These are phyloP conservation scores for Pogonocichla stellata DNA, from an alignment of 2,113 vertebrate species.

Conservation along the genomic window DNA sequence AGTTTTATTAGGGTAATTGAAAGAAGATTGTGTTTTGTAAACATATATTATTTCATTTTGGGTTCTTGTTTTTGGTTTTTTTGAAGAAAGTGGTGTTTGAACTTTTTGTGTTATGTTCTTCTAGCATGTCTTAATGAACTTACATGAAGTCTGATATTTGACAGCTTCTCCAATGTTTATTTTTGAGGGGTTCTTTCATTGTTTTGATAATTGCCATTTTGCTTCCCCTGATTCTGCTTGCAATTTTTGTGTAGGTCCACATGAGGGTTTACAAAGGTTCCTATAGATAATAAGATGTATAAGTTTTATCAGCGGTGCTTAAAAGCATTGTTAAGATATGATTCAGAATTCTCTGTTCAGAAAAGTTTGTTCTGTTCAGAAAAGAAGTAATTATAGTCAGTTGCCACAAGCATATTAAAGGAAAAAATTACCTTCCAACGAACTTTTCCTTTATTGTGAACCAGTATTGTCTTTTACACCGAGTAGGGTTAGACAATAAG, in stretches of 20 bases:
- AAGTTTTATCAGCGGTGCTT: slow-evolving; percentile 22
- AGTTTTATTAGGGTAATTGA: neutral
- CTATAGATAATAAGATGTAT: neutral
- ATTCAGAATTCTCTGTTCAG: neutral
- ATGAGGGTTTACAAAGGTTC: neutral
- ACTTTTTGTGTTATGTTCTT: neutral
- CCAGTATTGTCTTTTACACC: neutral
- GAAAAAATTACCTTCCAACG: neutral
- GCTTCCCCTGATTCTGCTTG: neutral
- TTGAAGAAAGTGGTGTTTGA: neutral
- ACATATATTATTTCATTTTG: neutral
- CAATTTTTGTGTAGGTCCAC: neutral
- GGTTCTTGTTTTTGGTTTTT: neutral
- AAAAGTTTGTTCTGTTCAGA: neutral
- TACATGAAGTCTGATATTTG: neutral
- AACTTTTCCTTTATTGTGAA: neutral
- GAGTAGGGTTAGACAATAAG: neutral
- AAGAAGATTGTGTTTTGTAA: neutral
- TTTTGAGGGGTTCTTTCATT: neutral
- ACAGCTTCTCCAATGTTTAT: neutral
- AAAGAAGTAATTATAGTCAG: neutral
- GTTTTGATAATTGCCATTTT: neutral
- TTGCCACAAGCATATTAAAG: neutral
- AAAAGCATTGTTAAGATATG: neutral
- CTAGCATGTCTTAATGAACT: neutral